Base-by-base conservation (phyloP, 2,797 vertebrate species). In the Microctenopoma lineatum region DNA sequence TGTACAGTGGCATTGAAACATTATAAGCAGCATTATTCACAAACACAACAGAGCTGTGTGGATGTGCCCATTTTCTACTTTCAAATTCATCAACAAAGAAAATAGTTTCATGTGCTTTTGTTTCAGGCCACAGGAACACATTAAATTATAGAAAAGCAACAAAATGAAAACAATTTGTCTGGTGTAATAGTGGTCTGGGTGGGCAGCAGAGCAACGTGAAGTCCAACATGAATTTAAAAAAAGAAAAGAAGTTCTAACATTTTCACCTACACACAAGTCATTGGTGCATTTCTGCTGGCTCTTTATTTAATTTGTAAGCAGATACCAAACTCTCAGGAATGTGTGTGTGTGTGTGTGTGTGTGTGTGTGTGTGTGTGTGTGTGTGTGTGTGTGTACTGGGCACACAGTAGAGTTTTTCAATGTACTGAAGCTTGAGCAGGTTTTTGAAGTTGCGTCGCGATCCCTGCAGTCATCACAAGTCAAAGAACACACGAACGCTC, bases 1-100 rank as follows among this genome's bases (percentile, higher is more conserved):
- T 53, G 51, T 25, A n/a, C 36, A 44, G 59, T 50, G 50, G 45
- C 62, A 63, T 44, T 59, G 64, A 69, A 84, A 73, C 21, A 32
- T 32, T 32, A 32, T 32, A 32, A 32, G 29, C 29, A 50, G 41
- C 41, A 41, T 65, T 70, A 44, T 78, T 70, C 45, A 38, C 55
- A 64, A 61, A 53, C 41, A 39, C 60, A 65, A 34, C 42, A 53
- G 52, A 61, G 16, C n/a, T 15, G 29, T 68, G 48, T 42, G 45
- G 27, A 32, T 65, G 58, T 26, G 7, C 4, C 41, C 55, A 14
- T 38, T 74, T 42, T 47, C 11, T 27, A 46, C 60, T 44, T 70
- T 77, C 32, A 58, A 59, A 75, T 66, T 48, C 0, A 51, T 54
- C 66, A 73, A 4, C 42, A 18, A 13, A 36, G 14, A 57, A 64